Conservation (phyloP, 1,140 invertebrate genomes). For the Drosophila auraria region DNA sequence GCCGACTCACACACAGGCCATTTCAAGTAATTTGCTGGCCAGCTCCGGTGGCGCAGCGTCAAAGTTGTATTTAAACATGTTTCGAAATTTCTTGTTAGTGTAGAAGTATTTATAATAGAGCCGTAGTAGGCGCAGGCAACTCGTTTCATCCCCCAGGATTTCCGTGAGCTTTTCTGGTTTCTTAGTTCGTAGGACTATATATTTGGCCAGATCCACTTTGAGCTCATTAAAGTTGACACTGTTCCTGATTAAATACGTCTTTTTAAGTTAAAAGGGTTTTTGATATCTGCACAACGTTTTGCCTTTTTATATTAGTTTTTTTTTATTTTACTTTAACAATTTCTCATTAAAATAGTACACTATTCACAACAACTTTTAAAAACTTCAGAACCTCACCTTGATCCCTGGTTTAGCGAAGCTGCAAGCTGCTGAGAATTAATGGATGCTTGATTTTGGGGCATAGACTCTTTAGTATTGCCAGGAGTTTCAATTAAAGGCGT, state of each 20-base stretch:
- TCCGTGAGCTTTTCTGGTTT: neutral
- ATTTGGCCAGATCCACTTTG: conserved; percentile 3
- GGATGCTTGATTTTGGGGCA: neutral
- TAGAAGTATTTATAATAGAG: conserved; percentile 42
- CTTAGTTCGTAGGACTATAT: neutral
- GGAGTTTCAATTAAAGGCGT: neutral
- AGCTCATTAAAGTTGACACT: conserved; percentile 38
- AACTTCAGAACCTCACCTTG: neutral
- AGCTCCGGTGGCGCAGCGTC: conserved; percentile 30
- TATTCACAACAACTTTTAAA: too few relatives aligned
- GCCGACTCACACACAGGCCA: conserved; percentile 2
- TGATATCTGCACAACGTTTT: too few relatives aligned
- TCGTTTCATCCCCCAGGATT: neutral
- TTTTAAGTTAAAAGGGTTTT: neutral
- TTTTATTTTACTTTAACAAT: too few relatives aligned
- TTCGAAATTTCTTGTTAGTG: neutral
- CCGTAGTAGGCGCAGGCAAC: neutral
- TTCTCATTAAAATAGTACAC: too few relatives aligned
- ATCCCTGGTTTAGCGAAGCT: too few relatives aligned
- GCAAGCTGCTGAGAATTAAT: neutral
- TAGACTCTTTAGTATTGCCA: neutral
- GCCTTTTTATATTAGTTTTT: too few relatives aligned
- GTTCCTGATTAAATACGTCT: neutral
- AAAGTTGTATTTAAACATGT: conserved; percentile 29
- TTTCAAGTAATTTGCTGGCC: conserved; percentile 16